A percentile compares a stretch with the other conserved stretches of the same genome.
Conservation (phyloP, 2,113 vertebrate species). For the Onychostoma macrolepis region DNA sequence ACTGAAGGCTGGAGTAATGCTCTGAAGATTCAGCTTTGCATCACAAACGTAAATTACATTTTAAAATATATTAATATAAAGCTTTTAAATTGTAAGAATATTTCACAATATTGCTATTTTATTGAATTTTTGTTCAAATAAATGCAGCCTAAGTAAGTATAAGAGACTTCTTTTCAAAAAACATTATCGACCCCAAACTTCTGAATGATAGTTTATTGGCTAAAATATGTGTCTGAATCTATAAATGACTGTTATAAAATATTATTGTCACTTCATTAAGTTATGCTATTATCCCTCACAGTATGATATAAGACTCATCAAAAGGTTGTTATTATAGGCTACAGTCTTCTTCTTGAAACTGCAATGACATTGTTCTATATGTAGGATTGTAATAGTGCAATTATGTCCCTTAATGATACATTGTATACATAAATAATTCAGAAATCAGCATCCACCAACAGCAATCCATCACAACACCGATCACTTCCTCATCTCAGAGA, state of each 20-base stretch:
- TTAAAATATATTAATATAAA: not conserved
- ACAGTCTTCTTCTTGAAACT: not conserved
- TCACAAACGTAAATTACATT: not conserved
- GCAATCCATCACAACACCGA: conserved; percentile 55
- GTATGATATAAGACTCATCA: not conserved
- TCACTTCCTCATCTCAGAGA: conserved; percentile 7
- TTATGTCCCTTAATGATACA: not conserved
- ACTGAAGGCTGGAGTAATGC: not conserved
- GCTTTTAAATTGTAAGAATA: not conserved
- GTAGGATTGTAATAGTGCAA: not conserved
- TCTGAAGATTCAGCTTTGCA: conserved; percentile 3
- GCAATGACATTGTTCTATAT: conserved; percentile 1
- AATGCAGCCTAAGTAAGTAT: not conserved
- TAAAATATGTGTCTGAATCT: not conserved
- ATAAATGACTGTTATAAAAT: not conserved
- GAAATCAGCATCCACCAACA: not conserved
- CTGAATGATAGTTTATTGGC: not conserved
- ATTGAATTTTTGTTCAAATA: not conserved
- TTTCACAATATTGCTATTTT: not conserved
- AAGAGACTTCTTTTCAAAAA: not conserved
- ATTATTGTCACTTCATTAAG: not conserved
- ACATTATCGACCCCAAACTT: not conserved
- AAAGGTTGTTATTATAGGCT: not conserved
- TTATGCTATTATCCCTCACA: not conserved
- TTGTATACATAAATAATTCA: not conserved